Percentiles rank a stretch among this genome's conserved stretches.
These are phyloP conservation scores for Polyodon spathula DNA, from an alignment of 2,113 vertebrate genomes.

Conservation along the genomic window DNA sequence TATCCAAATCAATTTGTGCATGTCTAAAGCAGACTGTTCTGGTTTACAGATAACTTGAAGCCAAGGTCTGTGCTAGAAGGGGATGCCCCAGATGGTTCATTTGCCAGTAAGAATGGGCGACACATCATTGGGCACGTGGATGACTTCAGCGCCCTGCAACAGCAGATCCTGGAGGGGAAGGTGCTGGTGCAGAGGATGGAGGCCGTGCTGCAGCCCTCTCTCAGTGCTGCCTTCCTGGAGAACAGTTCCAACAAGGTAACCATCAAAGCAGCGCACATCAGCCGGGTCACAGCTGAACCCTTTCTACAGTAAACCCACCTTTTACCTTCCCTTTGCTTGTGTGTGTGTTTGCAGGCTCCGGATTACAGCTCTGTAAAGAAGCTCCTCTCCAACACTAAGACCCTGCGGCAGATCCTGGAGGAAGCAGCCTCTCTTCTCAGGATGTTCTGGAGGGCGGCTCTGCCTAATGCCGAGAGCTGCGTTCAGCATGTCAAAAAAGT, in stretches of 20 bases:
- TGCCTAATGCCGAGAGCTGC: slow-evolving; percentile 33
- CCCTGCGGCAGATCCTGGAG: slow-evolving; percentile 59
- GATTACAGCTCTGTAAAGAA: slow-evolving; percentile 27
- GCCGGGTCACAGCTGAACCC: neutral
- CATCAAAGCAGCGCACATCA: neutral
- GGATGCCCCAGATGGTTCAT: slow-evolving; percentile 37
- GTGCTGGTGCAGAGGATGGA: slow-evolving; percentile 56
- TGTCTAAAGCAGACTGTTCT: neutral
- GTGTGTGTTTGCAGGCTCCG: slow-evolving; percentile 39
- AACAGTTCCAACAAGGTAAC: slow-evolving; percentile 43
- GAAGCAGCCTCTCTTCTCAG: slow-evolving; percentile 57
- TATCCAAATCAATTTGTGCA: too few relatives aligned
- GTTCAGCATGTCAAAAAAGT: slow-evolving; percentile 42
- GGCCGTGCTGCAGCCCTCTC: slow-evolving; percentile 28
- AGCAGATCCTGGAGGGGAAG: slow-evolving; percentile 63
- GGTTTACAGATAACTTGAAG: slow-evolving; percentile 43
- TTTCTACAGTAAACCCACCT: neutral
- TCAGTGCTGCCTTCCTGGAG: slow-evolving; percentile 26
- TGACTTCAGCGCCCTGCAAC: slow-evolving; percentile 64
- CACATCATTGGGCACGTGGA: slow-evolving; percentile 53
- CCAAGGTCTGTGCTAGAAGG: slow-evolving; percentile 58
- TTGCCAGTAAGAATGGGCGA: slow-evolving; percentile 40
- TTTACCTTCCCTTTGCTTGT: slow-evolving; percentile 5
- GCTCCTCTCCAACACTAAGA: slow-evolving; percentile 45
- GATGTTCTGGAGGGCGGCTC: slow-evolving; percentile 64